phyloP scores from a whole-genome alignment of 2,888 invertebrate species.

The Tipula vernalis region DNA sequence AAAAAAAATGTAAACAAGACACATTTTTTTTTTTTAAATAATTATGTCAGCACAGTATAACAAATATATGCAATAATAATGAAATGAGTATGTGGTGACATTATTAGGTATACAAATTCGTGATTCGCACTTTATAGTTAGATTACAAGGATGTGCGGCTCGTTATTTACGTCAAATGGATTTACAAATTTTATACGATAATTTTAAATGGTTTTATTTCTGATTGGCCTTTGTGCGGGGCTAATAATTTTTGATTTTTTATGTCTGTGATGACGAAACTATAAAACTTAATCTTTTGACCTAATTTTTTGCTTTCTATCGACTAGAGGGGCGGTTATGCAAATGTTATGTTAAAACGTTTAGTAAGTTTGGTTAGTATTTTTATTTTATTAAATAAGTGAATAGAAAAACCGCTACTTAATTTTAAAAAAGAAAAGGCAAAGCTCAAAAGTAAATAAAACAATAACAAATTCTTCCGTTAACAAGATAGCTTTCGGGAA shows the following conservation, averaged over 20 bases:
- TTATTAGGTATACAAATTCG: background rate
- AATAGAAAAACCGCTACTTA: too few species aligned
- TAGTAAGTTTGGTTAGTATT: background rate
- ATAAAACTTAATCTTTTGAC: background rate
- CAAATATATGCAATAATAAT: background rate
- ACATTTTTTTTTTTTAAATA: background rate
- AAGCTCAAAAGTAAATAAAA: too few species aligned
- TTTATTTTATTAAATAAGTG: too few species aligned
- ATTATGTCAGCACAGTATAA: background rate
- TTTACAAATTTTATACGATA: background rate
- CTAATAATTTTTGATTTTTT: background rate
- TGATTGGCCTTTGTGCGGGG: background rate
- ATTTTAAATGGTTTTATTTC: background rate
- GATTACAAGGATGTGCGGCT: background rate
- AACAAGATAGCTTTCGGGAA: too few species aligned
- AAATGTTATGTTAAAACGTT: background rate
- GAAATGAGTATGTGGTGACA: background rate
- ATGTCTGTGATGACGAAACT: background rate
- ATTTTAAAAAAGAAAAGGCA: too few species aligned
- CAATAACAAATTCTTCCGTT: too few species aligned
- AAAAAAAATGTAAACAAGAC: background rate
- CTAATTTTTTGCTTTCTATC: background rate
- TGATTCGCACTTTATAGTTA: background rate
- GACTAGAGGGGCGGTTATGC: background rate
- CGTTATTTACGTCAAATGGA: background rate